Conservation (phyloP, 2,797 vertebrate species). For the Novumbra hubbsi region DNA sequence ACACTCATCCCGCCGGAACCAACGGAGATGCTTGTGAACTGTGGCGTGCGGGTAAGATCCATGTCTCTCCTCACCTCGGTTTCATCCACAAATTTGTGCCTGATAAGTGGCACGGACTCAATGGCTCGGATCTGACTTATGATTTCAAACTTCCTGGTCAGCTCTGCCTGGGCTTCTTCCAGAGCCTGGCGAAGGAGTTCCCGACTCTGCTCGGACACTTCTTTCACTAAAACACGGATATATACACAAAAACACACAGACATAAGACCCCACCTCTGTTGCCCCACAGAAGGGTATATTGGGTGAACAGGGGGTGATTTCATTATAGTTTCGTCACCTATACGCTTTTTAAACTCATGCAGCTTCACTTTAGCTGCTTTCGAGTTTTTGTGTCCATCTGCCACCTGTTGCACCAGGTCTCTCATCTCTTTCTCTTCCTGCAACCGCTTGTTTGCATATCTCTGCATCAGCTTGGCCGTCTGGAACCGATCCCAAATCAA, state of each 20-base stretch:
- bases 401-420: conserved; percentile 81
- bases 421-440: conserved; percentile 77
- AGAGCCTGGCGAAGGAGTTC: conserved; percentile 74
- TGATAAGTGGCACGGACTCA: conserved; percentile 71
- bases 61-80: conserved; percentile 77
- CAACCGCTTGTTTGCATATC: conserved; percentile 72
- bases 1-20: neutral
- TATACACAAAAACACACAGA: conserved; percentile 7
- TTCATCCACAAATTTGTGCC: conserved; percentile 78
- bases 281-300: neutral
- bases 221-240: conserved; percentile 76
- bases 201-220: conserved; percentile 79
- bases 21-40: neutral
- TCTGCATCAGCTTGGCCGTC: conserved; percentile 77
- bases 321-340: conserved; percentile 67
- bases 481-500: conserved; percentile 53
- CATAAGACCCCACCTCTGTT: neutral
- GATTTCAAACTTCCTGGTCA: conserved; percentile 75
- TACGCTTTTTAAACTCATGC: conserved; percentile 77
- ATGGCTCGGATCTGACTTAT: conserved; percentile 78
- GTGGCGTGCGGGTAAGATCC: neutral
- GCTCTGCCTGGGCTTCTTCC: conserved; percentile 76
- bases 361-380: conserved; percentile 78
- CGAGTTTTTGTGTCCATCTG: conserved; percentile 82
- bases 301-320: neutral